Evolutionary conservation across 2,888 invertebrate genomes (phyloP).

Genomic region (Trachelus troglodyta): DNA sequence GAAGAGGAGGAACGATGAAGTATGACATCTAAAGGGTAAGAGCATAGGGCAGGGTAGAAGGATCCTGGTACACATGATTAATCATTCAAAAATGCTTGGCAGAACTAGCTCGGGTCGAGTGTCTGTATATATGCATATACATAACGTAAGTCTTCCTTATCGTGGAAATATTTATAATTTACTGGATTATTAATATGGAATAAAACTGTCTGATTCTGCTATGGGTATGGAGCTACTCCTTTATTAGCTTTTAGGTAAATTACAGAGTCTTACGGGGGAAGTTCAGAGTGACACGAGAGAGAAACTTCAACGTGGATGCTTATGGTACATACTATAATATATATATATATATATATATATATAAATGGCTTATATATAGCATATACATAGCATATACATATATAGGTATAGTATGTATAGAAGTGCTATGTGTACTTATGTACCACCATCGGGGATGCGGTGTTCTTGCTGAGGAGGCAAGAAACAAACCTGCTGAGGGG

Average conservation of each 20-base stretch:
- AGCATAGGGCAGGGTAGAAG: neutral
- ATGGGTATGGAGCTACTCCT: conserved; percentile 5
- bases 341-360: neutral
- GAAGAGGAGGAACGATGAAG: neutral
- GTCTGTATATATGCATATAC: neutral
- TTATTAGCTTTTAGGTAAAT: conserved; percentile 35
- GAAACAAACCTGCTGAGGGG: conserved; percentile 2
- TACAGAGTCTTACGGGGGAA: conserved; percentile 24
- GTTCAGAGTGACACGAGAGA: conserved; percentile 24
- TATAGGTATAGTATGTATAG: neutral
- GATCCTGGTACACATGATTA: neutral
- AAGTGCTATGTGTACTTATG: neutral
- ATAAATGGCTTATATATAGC: neutral
- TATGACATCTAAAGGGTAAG: neutral
- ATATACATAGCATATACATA: neutral
- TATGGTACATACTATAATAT: neutral
- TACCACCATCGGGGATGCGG: neutral
- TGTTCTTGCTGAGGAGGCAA: conserved; percentile 6
- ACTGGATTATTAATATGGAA: conserved; percentile 12
- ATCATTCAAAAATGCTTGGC: neutral
- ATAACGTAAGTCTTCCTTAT: neutral
- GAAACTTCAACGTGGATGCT: conserved; percentile 15
- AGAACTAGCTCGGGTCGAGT: neutral
- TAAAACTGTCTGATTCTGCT: conserved; percentile 8
- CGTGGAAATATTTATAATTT: neutral